A percentile compares a stretch with the other conserved stretches of the same genome.
Evolutionary conservation across 1,140 invertebrate genomes (phyloP).

Genomic region (Temnothorax nylanderi): DNA sequence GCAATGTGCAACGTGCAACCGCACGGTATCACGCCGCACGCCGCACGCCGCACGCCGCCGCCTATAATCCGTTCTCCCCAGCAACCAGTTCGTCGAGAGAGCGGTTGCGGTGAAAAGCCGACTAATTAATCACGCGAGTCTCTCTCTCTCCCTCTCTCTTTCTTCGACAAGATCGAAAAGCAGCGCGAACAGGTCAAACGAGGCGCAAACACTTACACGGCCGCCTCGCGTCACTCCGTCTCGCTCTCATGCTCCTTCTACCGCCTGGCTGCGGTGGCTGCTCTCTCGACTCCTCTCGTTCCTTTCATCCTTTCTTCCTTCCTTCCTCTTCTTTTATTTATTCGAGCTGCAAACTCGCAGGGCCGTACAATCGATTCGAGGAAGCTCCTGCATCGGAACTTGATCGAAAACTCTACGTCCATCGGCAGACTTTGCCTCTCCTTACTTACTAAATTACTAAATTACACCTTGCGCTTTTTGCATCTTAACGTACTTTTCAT

Average conservation of each 20-base stretch:
- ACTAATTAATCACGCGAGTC: conserved; percentile 63
- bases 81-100: conserved; percentile 62
- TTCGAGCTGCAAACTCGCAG: conserved; percentile 1
- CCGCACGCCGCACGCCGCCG: not conserved
- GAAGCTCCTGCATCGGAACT: not conserved
- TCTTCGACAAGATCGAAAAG: conserved; percentile 61
- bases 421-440: not conserved
- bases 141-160: not conserved
- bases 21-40: not conserved
- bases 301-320: not conserved
- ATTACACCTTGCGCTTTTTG: not conserved
- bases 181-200: conserved; percentile 61
- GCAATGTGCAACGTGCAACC: conserved; percentile 13
- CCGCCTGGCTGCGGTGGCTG: not conserved
- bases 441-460: not conserved
- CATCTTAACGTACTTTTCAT: not conserved
- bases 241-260: not conserved
- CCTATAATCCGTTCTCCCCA: conserved; percentile 65
- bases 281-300: not conserved
- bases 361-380: conserved; percentile 32
- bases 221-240: conserved; percentile 27
- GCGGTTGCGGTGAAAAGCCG: conserved; percentile 47
- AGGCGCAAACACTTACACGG: conserved; percentile 50
- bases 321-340: conserved; percentile 1
- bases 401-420: not conserved